A percentile compares a stretch with the other conserved stretches of the same genome.
phyloP scores from a whole-genome alignment of 2,113 vertebrate species.

The Aspidoscelis tigris region DNA sequence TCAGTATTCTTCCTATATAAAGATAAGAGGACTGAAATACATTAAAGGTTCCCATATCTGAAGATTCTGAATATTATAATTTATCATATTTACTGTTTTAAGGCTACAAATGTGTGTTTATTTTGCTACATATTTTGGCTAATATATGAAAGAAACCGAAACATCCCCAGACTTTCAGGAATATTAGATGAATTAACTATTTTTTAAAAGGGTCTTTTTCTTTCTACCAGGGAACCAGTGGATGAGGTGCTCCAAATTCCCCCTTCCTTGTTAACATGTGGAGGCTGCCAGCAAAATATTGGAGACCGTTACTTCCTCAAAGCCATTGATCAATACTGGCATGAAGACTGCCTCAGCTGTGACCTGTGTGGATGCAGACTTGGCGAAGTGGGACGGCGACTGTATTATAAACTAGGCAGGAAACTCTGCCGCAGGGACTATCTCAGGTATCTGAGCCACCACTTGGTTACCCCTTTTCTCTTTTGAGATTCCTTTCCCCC shows the following conservation, averaged over 20 bases:
- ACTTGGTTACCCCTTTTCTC: rapidly evolving
- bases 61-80: too few species aligned
- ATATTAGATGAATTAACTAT: too few species aligned
- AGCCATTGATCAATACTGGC: conserved; percentile 99
- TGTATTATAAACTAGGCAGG: conserved; percentile 97
- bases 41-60: too few species aligned
- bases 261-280: conserved; percentile 93
- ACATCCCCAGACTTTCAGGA: too few species aligned
- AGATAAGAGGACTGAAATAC: too few species aligned
- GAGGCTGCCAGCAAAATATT: conserved; percentile 97
- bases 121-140: too few species aligned
- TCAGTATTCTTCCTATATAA: too few species aligned
- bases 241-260: conserved; percentile 98
- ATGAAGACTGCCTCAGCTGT: conserved; percentile 98
- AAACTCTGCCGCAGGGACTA: conserved; percentile 97
- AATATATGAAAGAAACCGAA: too few species aligned
- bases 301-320: conserved; percentile 98
- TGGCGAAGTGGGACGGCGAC: conserved; percentile 92
- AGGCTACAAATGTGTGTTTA: too few species aligned
- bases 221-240: conserved; percentile 87
- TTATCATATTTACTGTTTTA: too few species aligned
- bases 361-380: conserved; percentile 96
- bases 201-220: neutral
- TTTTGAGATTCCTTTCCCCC: neutral
- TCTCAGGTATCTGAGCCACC: conserved; percentile 83